phyloP scores from a whole-genome alignment of 2,113 vertebrate genomes.

The Melierax canorus region DNA sequence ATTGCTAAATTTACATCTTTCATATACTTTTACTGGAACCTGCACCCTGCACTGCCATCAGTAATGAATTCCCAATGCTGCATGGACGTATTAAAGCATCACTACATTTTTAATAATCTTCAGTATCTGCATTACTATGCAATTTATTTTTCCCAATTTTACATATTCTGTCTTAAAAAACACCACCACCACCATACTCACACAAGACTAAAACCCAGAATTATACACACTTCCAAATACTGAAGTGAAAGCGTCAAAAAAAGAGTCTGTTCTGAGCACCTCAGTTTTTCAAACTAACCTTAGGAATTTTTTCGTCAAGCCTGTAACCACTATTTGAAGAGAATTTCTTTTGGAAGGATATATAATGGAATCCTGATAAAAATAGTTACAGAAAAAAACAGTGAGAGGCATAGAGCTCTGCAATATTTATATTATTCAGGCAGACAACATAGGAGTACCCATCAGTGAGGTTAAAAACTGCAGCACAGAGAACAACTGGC shows the following conservation, averaged over 20 bases:
- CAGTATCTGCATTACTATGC: neutral
- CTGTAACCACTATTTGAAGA: neutral
- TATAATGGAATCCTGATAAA: conserved; percentile 3
- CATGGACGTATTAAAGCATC: neutral
- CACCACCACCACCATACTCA: neutral
- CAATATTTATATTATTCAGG: conserved; percentile 8
- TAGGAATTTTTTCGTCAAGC: neutral
- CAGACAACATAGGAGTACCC: neutral
- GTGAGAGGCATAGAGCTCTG: neutral
- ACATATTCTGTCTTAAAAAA: neutral
- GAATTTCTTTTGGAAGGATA: neutral
- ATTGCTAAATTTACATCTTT: neutral
- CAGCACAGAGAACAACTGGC: neutral
- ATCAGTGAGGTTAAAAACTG: neutral
- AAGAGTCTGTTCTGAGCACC: neutral
- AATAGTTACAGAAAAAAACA: neutral
- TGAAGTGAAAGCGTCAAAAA: neutral
- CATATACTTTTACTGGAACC: neutral
- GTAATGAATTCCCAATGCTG: neutral
- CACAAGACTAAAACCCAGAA: neutral
- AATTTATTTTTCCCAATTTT: neutral
- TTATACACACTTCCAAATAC: neutral
- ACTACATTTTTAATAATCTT: neutral
- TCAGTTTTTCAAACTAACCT: neutral
- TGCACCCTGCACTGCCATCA: neutral